Base-by-base conservation (phyloP, 2,797 vertebrate genomes). In the Siniperca scherzeri region DNA sequence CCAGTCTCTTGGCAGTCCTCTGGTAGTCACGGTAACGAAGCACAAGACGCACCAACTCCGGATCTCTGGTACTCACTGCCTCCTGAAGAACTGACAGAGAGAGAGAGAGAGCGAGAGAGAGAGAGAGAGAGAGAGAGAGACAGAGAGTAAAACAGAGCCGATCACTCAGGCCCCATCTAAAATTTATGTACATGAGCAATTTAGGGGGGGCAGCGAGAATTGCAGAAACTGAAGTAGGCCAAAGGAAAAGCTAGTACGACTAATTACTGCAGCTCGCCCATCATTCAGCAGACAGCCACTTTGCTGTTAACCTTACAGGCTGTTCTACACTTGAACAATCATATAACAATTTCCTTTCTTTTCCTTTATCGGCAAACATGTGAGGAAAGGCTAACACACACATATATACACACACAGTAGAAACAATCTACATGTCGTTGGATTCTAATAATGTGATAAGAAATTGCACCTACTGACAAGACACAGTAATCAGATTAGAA, bases 1-100 rank as follows among this genome's bases (percentile, higher is more conserved):
- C 97, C 93, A 99, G 95, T 79, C 98, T 96, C 93, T 98, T 98
- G 90, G 97, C 95, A 83, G 97, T 97, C 87, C 98, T 96, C 94
- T 99, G 98, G 96, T 98, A 98, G 96, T 99, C 98, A 1, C 98
- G 97, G 94, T 98, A 98, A 92, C 96, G 95, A 82, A 99, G 96
- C 79, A 98, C 97, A 77, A 99, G 94, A 83, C 98, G 97, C 83
- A 99, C 97, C 87, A 99, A 84, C 89, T 99, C 97, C 52, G 97
- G 96, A 92, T 99, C 97, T 13, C 97, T 96, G 69, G 98, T 98
- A 84, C 98, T 99, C 91, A 99, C 98, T 0, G 98, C 98, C 92
- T 99, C 98, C 94, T 99, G 98, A 52, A 99, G 96, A 78, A 99
- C 98, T 99, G 94, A 73, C 44, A 69, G 50, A 76, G 61, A 64